Percentiles rank a stretch among this genome's conserved stretches.
Conservation (phyloP, 2,888 invertebrate species). For the Nyleta sp. region DNA sequence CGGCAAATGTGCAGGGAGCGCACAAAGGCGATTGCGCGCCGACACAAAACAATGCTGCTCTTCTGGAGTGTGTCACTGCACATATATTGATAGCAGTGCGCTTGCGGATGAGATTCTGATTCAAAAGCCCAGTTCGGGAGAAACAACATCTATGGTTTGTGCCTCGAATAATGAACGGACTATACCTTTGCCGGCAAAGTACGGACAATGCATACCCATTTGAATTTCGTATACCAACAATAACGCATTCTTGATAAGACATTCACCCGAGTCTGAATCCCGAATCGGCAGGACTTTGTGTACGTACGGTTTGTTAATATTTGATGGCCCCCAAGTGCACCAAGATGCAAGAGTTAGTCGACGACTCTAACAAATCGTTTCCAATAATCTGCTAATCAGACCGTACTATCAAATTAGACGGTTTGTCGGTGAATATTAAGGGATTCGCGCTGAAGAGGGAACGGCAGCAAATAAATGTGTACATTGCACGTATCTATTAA, state of each 20-base stretch:
- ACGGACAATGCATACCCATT: slow-evolving; percentile 40
- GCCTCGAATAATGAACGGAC: slow-evolving; percentile 38
- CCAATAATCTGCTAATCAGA: slow-evolving; percentile 14
- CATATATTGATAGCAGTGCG: slow-evolving; percentile 28
- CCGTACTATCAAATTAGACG: neutral
- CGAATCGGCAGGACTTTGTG: slow-evolving; percentile 22
- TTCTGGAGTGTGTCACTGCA: slow-evolving; percentile 36
- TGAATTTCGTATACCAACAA: slow-evolving; percentile 45
- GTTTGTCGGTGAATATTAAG: neutral
- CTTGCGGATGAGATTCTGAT: slow-evolving; percentile 24
- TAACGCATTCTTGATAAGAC: slow-evolving; percentile 38
- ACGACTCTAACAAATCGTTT: slow-evolving; percentile 23
- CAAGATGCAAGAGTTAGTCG: slow-evolving; percentile 5
- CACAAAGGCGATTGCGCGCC: slow-evolving; percentile 14
- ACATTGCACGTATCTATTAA: too few relatives aligned
- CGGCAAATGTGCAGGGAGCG: slow-evolving; percentile 21
- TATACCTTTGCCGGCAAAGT: slow-evolving; percentile 29
- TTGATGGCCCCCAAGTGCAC: slow-evolving; percentile 33
- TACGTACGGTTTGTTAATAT: slow-evolving; percentile 38
- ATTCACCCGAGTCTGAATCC: slow-evolving; percentile 5
- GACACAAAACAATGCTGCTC: slow-evolving; percentile 37
- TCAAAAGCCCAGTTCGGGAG: slow-evolving; percentile 41
- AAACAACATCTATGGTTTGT: slow-evolving; percentile 37
- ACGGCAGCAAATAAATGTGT: too few relatives aligned
- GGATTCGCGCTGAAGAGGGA: too few relatives aligned